Percentiles rank a stretch among this genome's conserved stretches.
These are phyloP conservation scores for Forbesichthys papilliferus DNA, from an alignment of 2,113 vertebrate genomes.

Conservation along the genomic window DNA sequence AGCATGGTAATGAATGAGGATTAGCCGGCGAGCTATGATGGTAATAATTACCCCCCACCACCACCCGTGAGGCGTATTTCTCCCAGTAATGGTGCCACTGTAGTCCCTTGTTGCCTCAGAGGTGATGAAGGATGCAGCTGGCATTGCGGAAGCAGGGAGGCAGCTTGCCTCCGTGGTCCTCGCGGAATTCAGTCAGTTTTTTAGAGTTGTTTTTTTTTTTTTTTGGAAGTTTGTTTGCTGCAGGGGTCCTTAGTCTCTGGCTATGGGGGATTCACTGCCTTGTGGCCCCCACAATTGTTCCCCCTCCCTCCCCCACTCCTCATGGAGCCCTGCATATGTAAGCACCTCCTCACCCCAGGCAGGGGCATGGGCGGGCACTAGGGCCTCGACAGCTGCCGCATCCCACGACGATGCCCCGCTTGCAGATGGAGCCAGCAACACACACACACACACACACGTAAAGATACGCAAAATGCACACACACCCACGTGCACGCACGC, in stretches of 20 bases:
- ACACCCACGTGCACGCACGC: neutral
- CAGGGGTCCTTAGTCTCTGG: neutral
- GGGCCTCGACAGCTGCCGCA: neutral
- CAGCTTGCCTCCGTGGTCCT: slow-evolving; percentile 4
- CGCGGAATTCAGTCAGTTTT: neutral
- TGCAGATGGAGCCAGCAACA: neutral
- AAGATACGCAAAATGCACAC: slow-evolving; percentile 8
- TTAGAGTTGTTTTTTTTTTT: neutral
- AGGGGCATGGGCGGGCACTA: neutral
- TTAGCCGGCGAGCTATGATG: slow-evolving; percentile 37
- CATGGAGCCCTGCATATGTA: too few relatives aligned
- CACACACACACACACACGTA: slow-evolving; percentile 8
- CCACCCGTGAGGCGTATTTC: slow-evolving; percentile 13
- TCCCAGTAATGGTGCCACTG: neutral
- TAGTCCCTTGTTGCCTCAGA: neutral
- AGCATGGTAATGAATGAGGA: slow-evolving; percentile 50
- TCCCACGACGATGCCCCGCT: neutral
- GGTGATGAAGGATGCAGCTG: slow-evolving; percentile 6
- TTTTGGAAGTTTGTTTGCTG: slow-evolving; percentile 6
- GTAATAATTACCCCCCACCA: slow-evolving; percentile 39
- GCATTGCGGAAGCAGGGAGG: neutral
- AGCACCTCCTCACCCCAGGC: too few relatives aligned
- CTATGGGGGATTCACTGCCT: slow-evolving; percentile 4
- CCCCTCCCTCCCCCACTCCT: neutral
- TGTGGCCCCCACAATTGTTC: neutral